phyloP scores from a whole-genome alignment of 2,888 invertebrate genomes.

The Linyphia triangularis region DNA sequence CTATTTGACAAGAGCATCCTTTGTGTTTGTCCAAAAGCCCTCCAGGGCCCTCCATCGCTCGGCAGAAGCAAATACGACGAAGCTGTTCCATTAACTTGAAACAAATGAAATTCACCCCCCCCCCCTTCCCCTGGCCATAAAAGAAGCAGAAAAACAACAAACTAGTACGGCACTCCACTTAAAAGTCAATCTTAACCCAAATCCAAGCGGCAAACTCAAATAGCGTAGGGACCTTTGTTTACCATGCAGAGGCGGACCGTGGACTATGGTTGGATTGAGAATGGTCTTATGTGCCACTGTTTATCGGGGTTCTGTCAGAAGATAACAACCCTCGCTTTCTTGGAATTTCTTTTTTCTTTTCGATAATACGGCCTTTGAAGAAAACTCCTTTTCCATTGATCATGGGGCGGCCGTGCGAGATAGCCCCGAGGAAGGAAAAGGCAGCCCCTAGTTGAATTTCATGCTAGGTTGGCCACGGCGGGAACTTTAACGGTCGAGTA shows the following conservation, averaged over 20 bases:
- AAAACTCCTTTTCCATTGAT: constrained; percentile 32
- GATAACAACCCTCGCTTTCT: neutral
- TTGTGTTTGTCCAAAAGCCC: neutral
- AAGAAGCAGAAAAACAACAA: constrained; percentile 2
- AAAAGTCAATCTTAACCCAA: constrained; percentile 39
- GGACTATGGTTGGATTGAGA: neutral
- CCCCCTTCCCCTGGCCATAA: neutral
- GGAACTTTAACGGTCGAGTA: constrained; percentile 52
- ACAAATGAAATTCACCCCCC: constrained; percentile 38
- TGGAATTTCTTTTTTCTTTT: too few relatives aligned
- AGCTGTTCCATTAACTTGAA: constrained; percentile 30
- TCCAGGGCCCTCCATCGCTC: neutral
- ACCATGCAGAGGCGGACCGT: neutral
- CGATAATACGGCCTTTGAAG: neutral
- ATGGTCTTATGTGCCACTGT: neutral
- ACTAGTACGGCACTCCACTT: neutral
- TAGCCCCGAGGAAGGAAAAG: constrained; percentile 14
- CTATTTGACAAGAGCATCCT: neutral
- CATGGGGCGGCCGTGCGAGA: neutral
- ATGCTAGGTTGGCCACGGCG: constrained; percentile 31
- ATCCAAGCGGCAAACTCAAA: constrained; percentile 25
- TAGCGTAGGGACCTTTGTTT: constrained; percentile 36
- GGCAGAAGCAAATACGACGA: neutral
- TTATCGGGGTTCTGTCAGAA: constrained; percentile 19
- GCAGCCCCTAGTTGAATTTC: constrained; percentile 48